phyloP scores from a whole-genome alignment of 92 coral and sea anemone genomes.

The Plumapathes pennacea region DNA sequence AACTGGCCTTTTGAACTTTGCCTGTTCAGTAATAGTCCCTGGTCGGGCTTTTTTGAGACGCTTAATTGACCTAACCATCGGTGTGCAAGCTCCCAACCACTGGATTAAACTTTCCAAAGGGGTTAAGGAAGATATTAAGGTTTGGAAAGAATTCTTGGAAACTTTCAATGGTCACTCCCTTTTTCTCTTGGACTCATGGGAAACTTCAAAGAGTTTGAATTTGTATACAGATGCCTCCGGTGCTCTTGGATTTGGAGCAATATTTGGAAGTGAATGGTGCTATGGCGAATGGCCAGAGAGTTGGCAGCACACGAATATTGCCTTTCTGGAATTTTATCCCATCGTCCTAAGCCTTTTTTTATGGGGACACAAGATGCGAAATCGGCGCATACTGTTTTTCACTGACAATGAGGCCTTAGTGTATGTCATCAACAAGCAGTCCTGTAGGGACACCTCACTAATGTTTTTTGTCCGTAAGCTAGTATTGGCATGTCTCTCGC shows the following conservation, averaged over 20 bases:
- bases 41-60: conserved; percentile 52
- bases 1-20: conserved; percentile 34
- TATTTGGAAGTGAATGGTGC: conserved; percentile 35
- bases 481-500: conserved; percentile 4
- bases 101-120: conserved; percentile 1
- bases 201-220: conserved; percentile 1
- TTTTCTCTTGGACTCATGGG: conserved; percentile 18
- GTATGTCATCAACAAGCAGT: conserved; percentile 15
- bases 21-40: conserved; percentile 40
- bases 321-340: conserved; percentile 31
- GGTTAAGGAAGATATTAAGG: conserved; percentile 5
- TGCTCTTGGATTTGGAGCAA: conserved; percentile 30
- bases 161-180: conserved; percentile 31
- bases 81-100: conserved; percentile 18
- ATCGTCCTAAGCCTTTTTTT: conserved; percentile 21
- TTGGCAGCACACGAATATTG: conserved; percentile 23
- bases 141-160: conserved; percentile 21
- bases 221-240: conserved; percentile 23
- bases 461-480: conserved; percentile 13
- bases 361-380: conserved; percentile 25
- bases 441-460: conserved; percentile 9
- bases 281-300: conserved; percentile 27
- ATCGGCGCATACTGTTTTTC: conserved; percentile 19
- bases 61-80: conserved; percentile 40
- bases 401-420: conserved; percentile 34